A percentile compares a stretch with the other conserved stretches of the same genome.
Conservation (phyloP, 1,140 invertebrate genomes). For the Prorops nasuta region DNA sequence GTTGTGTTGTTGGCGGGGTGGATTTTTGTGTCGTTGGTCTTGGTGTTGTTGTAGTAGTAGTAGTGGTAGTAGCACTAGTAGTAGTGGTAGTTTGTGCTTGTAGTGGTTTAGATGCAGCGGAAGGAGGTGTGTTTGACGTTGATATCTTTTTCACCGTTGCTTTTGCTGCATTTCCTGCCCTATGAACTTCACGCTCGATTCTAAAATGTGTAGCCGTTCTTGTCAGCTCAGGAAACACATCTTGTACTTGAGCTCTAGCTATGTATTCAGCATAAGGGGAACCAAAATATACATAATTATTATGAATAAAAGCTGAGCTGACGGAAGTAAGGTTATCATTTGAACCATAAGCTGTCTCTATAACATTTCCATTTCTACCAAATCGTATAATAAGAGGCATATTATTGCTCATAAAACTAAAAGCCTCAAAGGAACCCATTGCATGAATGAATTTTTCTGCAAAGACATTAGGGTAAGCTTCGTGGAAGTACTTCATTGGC, state of each 20-base stretch:
- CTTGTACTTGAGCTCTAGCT: slow-evolving; percentile 60
- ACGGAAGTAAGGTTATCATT: slow-evolving; percentile 55
- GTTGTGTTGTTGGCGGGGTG: slow-evolving; percentile 6
- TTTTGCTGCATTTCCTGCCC: not conserved
- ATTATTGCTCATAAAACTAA: slow-evolving; percentile 10
- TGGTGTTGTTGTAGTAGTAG: slow-evolving; percentile 13
- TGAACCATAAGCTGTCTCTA: slow-evolving; percentile 61
- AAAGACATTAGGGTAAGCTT: slow-evolving; percentile 61
- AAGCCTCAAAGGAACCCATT: slow-evolving; percentile 55
- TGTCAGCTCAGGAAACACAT: slow-evolving; percentile 46
- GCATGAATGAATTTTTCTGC: slow-evolving; percentile 56
- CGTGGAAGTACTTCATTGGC: slow-evolving; percentile 60
- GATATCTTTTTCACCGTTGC: slow-evolving; percentile 22
- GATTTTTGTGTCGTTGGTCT: slow-evolving; percentile 19
- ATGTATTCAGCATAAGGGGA: slow-evolving; percentile 70
- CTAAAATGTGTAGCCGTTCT: not conserved
- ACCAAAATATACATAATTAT: slow-evolving; percentile 64
- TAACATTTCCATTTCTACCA: slow-evolving; percentile 66
- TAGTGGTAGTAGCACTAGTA: slow-evolving; percentile 15
- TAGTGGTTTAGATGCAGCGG: slow-evolving; percentile 23
- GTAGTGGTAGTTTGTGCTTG: slow-evolving; percentile 21
- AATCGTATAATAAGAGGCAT: slow-evolving; percentile 60
- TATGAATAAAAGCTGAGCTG: slow-evolving; percentile 63
- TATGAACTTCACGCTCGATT: too few relatives aligned
- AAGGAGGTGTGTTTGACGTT: slow-evolving; percentile 24